Base-by-base conservation (phyloP, 2,797 vertebrate genomes). In the Lutjanus argentimaculatus region DNA sequence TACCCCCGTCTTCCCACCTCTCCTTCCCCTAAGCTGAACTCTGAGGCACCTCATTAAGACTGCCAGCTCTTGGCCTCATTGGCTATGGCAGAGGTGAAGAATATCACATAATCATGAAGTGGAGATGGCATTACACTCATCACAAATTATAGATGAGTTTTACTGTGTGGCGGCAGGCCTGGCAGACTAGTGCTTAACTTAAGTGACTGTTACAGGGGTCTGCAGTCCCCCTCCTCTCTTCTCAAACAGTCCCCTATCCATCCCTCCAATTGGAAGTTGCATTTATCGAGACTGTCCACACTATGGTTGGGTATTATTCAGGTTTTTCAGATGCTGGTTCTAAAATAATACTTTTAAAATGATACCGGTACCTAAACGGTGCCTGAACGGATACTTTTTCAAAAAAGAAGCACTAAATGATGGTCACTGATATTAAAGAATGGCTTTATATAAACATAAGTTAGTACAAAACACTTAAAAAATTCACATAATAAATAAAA, bases 31-130 rank as follows among this genome's bases (percentile, higher is more conserved):
- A 82, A 90, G 85, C 87, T 94, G 86, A 94, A 94, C 95, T 93
- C 93, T 91, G 86, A 88, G 76, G 88, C 84, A 91, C 94, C 93
- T 94, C 94, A 94, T 95, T 96, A 95, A 92, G 89, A 77, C 81
- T 88, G 72, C 84, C 85, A 89, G 91, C 88, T 88, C 83, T 87
- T 82, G 92, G 91, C 91, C 90, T 94, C 95, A 96, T 96, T 96
- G 97, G 96, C 96, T 96, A 92, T 94, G 93, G 96, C 94, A 93
- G 95, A 97, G 97, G 97, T 95, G 95, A 97, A 96, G 96, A 97
- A 98, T 97, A 97, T 94, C 95, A 96, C 95, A 95, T 96, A 96
- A 97, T 98, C 97, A 97, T 96, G 95, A 97, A 97, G 96, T 97
- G 95, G 85, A 94, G 96, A 97, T 97, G 96, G 94, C 96, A 96